These are phyloP conservation scores for Xiphophorus maculatus DNA, from an alignment of 2,113 vertebrate genomes.

Conservation along the genomic window DNA sequence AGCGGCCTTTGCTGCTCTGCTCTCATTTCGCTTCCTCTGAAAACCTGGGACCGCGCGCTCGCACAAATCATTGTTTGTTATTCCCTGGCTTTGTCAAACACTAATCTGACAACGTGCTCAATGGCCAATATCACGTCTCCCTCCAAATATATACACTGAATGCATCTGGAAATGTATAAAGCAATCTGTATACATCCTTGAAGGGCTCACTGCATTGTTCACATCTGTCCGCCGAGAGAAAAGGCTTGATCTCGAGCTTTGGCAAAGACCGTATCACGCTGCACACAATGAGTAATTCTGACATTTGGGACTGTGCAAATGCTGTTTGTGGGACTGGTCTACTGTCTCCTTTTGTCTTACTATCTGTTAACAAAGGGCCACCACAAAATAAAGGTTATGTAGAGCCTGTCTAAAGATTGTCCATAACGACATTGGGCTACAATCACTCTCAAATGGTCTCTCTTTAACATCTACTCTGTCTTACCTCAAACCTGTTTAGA, in stretches of 20 bases:
- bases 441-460: constrained; percentile 61
- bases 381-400: constrained; percentile 47
- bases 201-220: constrained; percentile 37
- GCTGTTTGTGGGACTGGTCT: constrained; percentile 39
- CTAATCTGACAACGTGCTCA: constrained; percentile 61
- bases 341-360: constrained; percentile 41
- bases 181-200: constrained; percentile 49
- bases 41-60: constrained; percentile 43
- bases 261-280: constrained; percentile 70
- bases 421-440: constrained; percentile 55
- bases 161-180: constrained; percentile 60
- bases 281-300: constrained; percentile 52
- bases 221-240: constrained; percentile 38
- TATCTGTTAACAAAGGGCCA: constrained; percentile 48
- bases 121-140: constrained; percentile 49
- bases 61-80: constrained; percentile 60
- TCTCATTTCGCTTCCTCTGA: constrained; percentile 47
- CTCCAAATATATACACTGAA: constrained; percentile 68
- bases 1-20: constrained; percentile 33
- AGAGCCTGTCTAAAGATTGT: constrained; percentile 47
- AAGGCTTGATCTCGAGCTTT: constrained; percentile 67
- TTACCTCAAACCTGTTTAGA: constrained; percentile 75
- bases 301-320: constrained; percentile 37
- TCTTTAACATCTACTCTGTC: constrained; percentile 30
- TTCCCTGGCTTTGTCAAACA: constrained; percentile 59